Evolutionary conservation across 2,113 vertebrate genomes (phyloP), one percentile per base, ranked within the genome.

Genomic region (Clinocottus analis): DNA sequence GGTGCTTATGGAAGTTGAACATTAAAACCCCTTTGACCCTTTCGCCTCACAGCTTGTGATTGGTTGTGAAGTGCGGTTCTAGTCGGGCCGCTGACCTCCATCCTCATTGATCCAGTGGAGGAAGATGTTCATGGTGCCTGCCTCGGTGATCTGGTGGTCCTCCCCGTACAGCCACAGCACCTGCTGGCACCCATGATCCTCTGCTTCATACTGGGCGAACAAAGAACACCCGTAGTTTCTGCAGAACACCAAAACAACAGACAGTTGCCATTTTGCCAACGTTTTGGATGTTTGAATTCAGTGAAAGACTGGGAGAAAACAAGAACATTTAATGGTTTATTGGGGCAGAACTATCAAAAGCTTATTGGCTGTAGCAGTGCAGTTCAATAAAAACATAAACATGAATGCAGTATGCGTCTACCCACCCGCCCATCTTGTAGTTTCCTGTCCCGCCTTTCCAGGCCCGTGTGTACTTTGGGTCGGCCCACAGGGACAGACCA

Each of bases 71-170:
- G n/a, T n/a, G n/a, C 16, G 49, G 0, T 16, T 31, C 39, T 37
- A 25, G 8, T 41, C 7, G 6, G 37, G 66, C 17, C 12, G 60
- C 63, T 35, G 2, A 99, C 97, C 97, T 95, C 97, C 97, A 59
- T 97, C 83, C 92, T 98, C 97, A 79, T 97, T 98, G 83, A 93
- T 95, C 97, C 98, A 98, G 83, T 96, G 95, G 39, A 99, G 94
- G 90, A 99, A 99, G 27, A 98, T 84, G 85, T 98, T 98, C 96
- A 98, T 99, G n/a, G 96, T 98, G 69, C 97, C 97, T 25, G 96
- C 96, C 87, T 99, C 97, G 0, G 97, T 98, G 85, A 98, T 96
- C 85, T 97, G 96, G 39, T 97, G 92, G 37, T 98, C 94, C 0
- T 96, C 94, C 35, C 97, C 97, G 1, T 97, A 96, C 7, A 99